phyloP scores from a whole-genome alignment of 2,888 invertebrate genomes.

The Apamea anceps region DNA sequence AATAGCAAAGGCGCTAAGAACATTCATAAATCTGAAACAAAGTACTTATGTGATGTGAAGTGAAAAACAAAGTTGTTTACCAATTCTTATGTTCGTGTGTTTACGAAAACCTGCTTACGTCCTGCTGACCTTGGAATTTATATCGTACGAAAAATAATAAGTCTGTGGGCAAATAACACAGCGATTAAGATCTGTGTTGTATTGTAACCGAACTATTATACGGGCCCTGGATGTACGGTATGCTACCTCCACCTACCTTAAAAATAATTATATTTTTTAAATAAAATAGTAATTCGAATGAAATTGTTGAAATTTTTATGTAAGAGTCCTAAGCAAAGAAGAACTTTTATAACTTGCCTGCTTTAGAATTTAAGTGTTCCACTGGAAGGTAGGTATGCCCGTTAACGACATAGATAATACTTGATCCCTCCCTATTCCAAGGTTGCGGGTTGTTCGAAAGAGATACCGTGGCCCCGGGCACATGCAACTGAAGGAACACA shows the following conservation, averaged over 20 bases:
- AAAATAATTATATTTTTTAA: conserved; percentile 15
- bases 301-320: conserved; percentile 40
- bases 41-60: background rate
- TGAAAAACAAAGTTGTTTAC: conserved; percentile 49
- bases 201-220: conserved; percentile 47
- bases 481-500: too few relatives aligned
- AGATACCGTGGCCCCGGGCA: too few relatives aligned
- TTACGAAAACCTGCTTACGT: conserved; percentile 62
- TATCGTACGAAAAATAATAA: conserved; percentile 46
- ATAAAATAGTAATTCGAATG: conserved; percentile 3
- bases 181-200: conserved; percentile 27
- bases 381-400: too few relatives aligned
- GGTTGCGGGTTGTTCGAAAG: too few relatives aligned
- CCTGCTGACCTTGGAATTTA: conserved; percentile 68
- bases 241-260: conserved; percentile 5
- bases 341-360: background rate
- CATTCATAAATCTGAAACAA: background rate
- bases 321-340: background rate
- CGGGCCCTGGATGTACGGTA: conserved; percentile 24
- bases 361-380: background rate
- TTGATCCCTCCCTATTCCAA: too few relatives aligned
- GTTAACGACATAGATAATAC: too few relatives aligned
- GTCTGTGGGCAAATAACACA: conserved; percentile 34
- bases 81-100: conserved; percentile 35
- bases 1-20: background rate